These are phyloP conservation scores for Andinoacara biseriatus DNA, from an alignment of 2,113 vertebrate species.

Conservation along the genomic window DNA sequence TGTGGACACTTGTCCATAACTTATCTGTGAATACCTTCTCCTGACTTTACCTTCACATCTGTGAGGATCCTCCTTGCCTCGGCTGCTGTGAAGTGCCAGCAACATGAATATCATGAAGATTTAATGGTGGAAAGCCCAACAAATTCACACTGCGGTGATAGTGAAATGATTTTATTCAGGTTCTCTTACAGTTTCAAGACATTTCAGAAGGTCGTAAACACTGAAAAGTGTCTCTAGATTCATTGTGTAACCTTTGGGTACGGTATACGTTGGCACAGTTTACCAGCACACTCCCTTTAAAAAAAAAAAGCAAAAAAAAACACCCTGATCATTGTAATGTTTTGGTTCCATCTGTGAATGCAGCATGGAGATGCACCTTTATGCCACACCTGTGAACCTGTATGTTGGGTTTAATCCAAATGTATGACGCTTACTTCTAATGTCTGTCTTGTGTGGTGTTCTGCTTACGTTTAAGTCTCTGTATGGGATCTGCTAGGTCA, in stretches of 20 bases:
- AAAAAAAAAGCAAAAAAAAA: neutral
- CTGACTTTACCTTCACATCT: constrained; percentile 8
- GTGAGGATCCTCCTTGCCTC: constrained; percentile 8
- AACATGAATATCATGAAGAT: neutral
- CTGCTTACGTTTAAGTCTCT: neutral
- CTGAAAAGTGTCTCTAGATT: neutral
- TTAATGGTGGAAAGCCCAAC: neutral
- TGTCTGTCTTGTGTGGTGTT: constrained; percentile 5
- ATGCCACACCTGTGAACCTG: neutral
- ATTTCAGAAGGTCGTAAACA: neutral
- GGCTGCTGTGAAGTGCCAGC: neutral
- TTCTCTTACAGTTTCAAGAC: neutral
- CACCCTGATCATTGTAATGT: neutral
- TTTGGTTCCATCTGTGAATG: neutral
- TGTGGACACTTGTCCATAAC: neutral
- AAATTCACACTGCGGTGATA: neutral
- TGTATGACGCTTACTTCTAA: neutral
- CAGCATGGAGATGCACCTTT: neutral
- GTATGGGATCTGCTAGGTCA: neutral
- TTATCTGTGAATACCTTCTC: constrained; percentile 26
- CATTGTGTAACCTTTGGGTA: neutral
- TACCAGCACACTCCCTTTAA: neutral
- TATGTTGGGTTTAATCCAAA: neutral
- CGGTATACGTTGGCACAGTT: neutral
- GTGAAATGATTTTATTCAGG: constrained; percentile 11